These are phyloP conservation scores for Poecilus cupreus DNA, from an alignment of 2,888 invertebrate genomes.

Conservation along the genomic window DNA sequence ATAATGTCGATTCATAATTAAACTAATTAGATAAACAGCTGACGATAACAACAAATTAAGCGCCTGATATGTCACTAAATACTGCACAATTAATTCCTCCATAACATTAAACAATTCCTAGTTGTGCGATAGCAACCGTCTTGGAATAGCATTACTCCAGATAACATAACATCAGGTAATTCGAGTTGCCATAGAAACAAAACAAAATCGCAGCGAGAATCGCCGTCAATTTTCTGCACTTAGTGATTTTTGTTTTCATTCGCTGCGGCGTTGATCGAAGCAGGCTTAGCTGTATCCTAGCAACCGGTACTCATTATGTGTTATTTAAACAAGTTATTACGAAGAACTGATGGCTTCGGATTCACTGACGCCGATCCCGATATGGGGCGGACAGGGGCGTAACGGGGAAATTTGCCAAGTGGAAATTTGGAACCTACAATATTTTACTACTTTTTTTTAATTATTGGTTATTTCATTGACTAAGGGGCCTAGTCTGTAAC, in stretches of 20 bases:
- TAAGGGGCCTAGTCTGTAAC: no score
- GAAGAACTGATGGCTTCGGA: conserved; percentile 16
- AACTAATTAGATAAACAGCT: neutral
- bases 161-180: conserved; percentile 33
- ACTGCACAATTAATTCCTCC: neutral
- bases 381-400: neutral
- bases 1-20: neutral
- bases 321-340: conserved; percentile 53
- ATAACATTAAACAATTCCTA: neutral
- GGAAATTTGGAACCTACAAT: no score
- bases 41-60: neutral
- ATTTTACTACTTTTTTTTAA: no score
- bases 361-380: conserved; percentile 1
- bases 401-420: neutral
- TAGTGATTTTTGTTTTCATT: conserved; percentile 36
- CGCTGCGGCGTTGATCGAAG: conserved; percentile 32
- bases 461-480: no score
- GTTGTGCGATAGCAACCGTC: neutral
- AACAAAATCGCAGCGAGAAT: conserved; percentile 31
- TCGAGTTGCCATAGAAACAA: conserved; percentile 39
- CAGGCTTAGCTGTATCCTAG: conserved; percentile 25
- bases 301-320: conserved; percentile 44
- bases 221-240: conserved; percentile 41
- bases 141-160: neutral
- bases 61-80: neutral